phyloP scores from a whole-genome alignment of 2,797 vertebrate species.

The Dendrocincla fuliginosa region DNA sequence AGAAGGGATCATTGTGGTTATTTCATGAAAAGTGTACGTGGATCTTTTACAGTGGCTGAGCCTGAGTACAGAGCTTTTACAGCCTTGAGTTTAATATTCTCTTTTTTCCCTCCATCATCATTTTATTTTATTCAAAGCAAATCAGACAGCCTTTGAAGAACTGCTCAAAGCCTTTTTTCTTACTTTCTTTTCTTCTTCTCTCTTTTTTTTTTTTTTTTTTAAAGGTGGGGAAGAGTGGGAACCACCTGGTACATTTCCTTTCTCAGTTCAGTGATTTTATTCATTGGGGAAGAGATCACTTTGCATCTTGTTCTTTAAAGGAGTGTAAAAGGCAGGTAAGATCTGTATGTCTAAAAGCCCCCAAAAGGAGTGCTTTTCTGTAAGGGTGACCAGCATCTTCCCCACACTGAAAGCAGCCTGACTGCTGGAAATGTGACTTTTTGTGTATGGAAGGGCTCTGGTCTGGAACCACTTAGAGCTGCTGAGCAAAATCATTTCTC shows the following conservation, averaged over 20 bases:
- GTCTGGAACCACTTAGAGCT: background rate
- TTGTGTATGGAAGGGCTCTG: background rate
- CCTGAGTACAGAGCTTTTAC: slow-evolving; percentile 49
- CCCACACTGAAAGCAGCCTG: background rate
- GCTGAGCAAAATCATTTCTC: background rate
- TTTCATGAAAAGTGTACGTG: slow-evolving; percentile 31
- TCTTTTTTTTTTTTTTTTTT: background rate
- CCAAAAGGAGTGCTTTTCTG: background rate
- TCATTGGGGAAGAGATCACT: slow-evolving; percentile 18
- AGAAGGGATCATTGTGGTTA: background rate
- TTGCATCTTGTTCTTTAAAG: slow-evolving; percentile 46
- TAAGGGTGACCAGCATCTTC: background rate
- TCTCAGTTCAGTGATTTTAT: slow-evolving; percentile 54
- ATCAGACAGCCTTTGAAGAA: slow-evolving; percentile 73
- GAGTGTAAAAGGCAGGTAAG: slow-evolving; percentile 35
- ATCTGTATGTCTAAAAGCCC: slow-evolving; percentile 17
- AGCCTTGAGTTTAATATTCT: slow-evolving; percentile 64
- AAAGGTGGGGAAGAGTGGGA: background rate
- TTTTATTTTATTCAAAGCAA: slow-evolving; percentile 73
- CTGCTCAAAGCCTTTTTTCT: slow-evolving; percentile 61
- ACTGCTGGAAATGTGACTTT: background rate
- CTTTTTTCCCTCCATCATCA: slow-evolving; percentile 65
- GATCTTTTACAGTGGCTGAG: slow-evolving; percentile 31
- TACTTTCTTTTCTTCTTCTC: background rate
- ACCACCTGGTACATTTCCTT: slow-evolving; percentile 37